These are phyloP conservation scores for Burhinus oedicnemus DNA, from an alignment of 2,113 vertebrate genomes.

Conservation along the genomic window DNA sequence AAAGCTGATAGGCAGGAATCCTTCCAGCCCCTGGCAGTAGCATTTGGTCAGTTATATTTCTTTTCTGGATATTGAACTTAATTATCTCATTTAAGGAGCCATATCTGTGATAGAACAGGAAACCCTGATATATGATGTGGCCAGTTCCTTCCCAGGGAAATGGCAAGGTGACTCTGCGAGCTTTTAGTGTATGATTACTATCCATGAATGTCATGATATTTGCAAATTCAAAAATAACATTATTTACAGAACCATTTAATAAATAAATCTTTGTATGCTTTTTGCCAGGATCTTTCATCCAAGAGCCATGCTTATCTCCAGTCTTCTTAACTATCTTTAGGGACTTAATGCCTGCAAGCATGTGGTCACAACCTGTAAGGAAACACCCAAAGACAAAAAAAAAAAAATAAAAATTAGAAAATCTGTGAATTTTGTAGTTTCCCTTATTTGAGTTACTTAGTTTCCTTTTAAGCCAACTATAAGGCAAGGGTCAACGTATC, in stretches of 20 bases:
- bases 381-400: neutral
- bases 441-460: neutral
- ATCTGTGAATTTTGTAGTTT: neutral
- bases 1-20: conserved; percentile 84
- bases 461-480: neutral
- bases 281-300: conserved; percentile 88
- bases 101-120: conserved; percentile 88
- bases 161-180: conserved; percentile 77
- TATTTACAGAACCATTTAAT: conserved; percentile 83
- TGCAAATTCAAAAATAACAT: conserved; percentile 81
- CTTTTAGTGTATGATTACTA: conserved; percentile 55
- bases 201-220: conserved; percentile 84
- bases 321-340: conserved; percentile 90
- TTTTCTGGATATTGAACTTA: conserved; percentile 86
- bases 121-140: conserved; percentile 83
- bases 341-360: conserved; percentile 85
- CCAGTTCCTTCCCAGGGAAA: conserved; percentile 90
- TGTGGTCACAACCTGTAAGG: conserved; percentile 83
- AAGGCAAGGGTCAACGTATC: neutral
- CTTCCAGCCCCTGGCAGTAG: conserved; percentile 84
- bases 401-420: neutral
- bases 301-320: conserved; percentile 80
- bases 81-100: conserved; percentile 87
- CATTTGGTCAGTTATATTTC: conserved; percentile 78
- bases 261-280: conserved; percentile 87